A percentile compares a stretch with the other conserved stretches of the same genome.
These are phyloP conservation scores for Drosophila mettleri DNA, from an alignment of 2,888 invertebrate species.

Conservation along the genomic window DNA sequence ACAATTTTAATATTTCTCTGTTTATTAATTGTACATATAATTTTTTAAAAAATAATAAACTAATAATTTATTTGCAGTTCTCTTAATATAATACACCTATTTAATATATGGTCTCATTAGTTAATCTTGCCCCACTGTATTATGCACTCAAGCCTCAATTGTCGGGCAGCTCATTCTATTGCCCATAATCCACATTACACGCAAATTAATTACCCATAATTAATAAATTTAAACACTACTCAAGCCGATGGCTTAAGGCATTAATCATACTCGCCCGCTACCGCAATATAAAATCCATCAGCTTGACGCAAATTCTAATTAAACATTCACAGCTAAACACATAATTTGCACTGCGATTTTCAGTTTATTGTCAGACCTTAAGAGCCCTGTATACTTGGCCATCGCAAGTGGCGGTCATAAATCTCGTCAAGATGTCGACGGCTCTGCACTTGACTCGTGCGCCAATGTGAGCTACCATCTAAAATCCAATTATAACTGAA, in stretches of 20 bases:
- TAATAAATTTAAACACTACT: conserved; percentile 67
- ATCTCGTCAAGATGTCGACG: conserved; percentile 49
- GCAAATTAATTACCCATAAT: conserved; percentile 65
- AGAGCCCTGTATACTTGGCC: not conserved
- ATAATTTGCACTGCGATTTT: conserved; percentile 57
- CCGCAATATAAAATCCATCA: conserved; percentile 16
- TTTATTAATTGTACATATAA: no score
- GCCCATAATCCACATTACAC: conserved; percentile 14
- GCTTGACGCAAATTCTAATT: conserved; percentile 50
- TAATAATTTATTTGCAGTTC: no score
- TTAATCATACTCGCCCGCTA: conserved; percentile 52
- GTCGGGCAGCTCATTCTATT: not conserved
- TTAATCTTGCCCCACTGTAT: not conserved
- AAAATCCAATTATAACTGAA: conserved; percentile 66
- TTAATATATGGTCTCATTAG: no score
- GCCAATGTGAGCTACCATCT: conserved; percentile 26
- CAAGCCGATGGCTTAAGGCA: conserved; percentile 37
- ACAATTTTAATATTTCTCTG: no score
- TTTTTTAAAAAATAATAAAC: no score
- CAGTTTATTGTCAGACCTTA: conserved; percentile 9
- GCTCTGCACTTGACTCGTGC: conserved; percentile 52
- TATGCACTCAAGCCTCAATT: not conserved
- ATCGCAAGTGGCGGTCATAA: conserved; percentile 48
- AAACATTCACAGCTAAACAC: conserved; percentile 62
- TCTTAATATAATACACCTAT: not conserved